Evolutionary conservation across 2,113 vertebrate genomes (phyloP), one percentile per base, ranked within the genome.

Genomic region (Glareola pratincola): DNA sequence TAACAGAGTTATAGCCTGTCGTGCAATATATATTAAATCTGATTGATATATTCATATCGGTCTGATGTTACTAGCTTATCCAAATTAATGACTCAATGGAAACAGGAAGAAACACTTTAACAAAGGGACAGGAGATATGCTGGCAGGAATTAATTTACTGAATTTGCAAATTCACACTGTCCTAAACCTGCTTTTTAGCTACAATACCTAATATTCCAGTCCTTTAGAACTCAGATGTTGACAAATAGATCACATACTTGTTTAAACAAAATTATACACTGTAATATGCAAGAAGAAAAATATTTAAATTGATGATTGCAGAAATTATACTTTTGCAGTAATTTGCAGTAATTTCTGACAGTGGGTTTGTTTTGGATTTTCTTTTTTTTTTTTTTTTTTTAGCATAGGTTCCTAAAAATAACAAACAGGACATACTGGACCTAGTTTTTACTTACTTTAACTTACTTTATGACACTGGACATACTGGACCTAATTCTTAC

Each of bases 1-100:
- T 50, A 91, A 94, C 53, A 87, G 36, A 45, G 67, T 79, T 93
- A 77, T 85, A 80, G 94, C 87, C 79, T 91, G 71, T 91, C 87
- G 73, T 83, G 64, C 90, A 77, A 54, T 91, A 39, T 56, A 67
- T 88, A 81, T 87, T 60, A 91, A 92, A 96, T 92, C 48, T 93
- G 88, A 85, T 21, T 41, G 56, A 62, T 66, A 37, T 11, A 74
- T 74, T 88, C 34, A 3, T 86, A 64, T 72, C 23, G 57, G 14
- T 59, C 39, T 85, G n/a, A 74, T 90, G 64, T 64, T 90, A 92
- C 79, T 78, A 86, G 37, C 18, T 92, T 79, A 53, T 39, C 27
- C 8, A 90, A 67, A 67, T 73, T n/a, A 92, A 74, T 50, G 26
- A 88, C 17, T 68, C 26, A 11, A 16, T 96, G 27, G 32, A 85